Evolutionary conservation across 2,113 vertebrate species (phyloP).

Genomic region (Arizona elegans): DNA sequence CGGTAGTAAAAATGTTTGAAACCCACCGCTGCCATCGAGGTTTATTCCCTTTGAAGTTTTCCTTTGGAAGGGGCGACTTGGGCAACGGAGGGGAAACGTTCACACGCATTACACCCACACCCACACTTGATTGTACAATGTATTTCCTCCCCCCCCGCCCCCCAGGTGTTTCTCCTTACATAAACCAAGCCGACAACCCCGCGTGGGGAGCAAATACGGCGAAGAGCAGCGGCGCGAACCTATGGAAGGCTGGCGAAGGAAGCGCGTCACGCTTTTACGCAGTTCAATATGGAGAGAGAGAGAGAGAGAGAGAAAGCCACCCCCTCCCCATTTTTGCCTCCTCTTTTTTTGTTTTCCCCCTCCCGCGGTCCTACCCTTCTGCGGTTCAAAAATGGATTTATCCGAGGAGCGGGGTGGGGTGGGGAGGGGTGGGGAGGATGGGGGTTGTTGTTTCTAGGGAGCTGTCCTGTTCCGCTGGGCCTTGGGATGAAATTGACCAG

Average conservation of each 20-base stretch:
- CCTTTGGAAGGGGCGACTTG: not conserved
- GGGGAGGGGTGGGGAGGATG: no score
- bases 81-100: not conserved
- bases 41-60: not conserved
- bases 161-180: not conserved
- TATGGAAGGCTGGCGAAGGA: not conserved
- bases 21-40: not conserved
- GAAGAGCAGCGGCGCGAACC: not conserved
- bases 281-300: not conserved
- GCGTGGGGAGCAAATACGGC: not conserved
- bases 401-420: not conserved
- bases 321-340: not conserved
- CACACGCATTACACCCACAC: not conserved
- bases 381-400: not conserved
- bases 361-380: not conserved
- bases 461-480: not conserved
- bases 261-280: not conserved
- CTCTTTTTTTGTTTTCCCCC: not conserved
- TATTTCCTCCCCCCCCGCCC: not conserved
- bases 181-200: not conserved
- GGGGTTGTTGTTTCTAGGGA: not conserved
- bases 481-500: not conserved
- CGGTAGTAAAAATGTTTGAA: no score
- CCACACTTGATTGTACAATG: not conserved
- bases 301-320: no score